Percentiles rank a stretch among this genome's conserved stretches.
Evolutionary conservation across 2,888 invertebrate species (phyloP).

Genomic region (Drosophila villosipedis): DNA sequence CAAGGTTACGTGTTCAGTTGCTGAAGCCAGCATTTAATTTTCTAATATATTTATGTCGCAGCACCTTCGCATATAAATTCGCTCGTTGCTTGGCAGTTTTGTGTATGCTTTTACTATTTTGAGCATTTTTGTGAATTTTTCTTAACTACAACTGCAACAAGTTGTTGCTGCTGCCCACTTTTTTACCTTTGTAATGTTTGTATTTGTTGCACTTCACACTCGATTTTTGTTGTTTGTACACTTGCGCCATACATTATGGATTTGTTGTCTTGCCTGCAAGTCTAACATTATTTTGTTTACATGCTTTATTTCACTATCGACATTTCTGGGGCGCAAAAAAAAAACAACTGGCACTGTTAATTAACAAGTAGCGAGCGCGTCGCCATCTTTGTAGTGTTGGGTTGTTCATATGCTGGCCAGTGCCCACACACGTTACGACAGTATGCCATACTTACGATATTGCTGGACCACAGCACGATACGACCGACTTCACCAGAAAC

Average conservation of each 20-base stretch:
- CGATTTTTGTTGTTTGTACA: constrained; percentile 24
- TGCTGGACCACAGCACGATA: constrained; percentile 13
- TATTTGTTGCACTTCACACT: constrained; percentile 74
- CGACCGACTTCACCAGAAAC: not conserved
- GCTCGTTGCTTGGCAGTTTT: constrained; percentile 10
- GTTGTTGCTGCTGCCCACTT: constrained; percentile 56
- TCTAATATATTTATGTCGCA: not conserved
- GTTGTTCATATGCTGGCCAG: constrained; percentile 49
- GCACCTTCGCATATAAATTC: not conserved
- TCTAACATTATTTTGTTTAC: constrained; percentile 51
- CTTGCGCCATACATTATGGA: constrained; percentile 51
- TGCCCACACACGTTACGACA: constrained; percentile 35
- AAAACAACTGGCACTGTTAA: constrained; percentile 76
- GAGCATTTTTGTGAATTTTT: constrained; percentile 34
- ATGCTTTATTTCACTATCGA: constrained; percentile 50
- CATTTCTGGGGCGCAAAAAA: constrained; percentile 61
- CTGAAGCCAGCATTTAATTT: constrained; percentile 25
- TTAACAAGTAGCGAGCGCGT: constrained; percentile 79
- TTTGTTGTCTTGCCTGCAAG: constrained; percentile 22
- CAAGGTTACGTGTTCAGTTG: constrained; percentile 85
- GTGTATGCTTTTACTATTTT: constrained; percentile 22
- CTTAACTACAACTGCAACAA: constrained; percentile 36
- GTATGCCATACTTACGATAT: not conserved
- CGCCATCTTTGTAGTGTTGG: constrained; percentile 76
- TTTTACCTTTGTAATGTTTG: constrained; percentile 82